These are phyloP conservation scores for Philaethria dido DNA, from an alignment of 2,888 invertebrate genomes.

Conservation along the genomic window DNA sequence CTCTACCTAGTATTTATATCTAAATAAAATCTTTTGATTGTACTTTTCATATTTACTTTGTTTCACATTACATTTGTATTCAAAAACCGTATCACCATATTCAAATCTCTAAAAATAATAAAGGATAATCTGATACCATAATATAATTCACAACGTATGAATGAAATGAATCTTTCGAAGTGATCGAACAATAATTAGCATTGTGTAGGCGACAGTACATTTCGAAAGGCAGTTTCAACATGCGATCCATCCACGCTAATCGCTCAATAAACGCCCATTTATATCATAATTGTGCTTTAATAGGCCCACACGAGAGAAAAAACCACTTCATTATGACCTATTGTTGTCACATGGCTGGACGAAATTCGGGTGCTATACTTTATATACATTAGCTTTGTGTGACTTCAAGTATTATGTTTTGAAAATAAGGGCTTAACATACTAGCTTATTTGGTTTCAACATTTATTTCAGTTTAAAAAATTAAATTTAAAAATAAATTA, in stretches of 20 bases:
- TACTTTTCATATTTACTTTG: no score
- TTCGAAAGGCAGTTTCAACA: constrained; percentile 49
- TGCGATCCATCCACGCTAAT: constrained; percentile 61
- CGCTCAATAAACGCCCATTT: constrained; percentile 75
- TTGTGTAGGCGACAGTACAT: constrained; percentile 42
- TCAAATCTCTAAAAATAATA: neutral
- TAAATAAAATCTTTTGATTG: no score
- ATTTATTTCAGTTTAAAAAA: no score
- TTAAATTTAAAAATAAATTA: no score
- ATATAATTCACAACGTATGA: neutral
- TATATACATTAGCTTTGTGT: constrained; percentile 26
- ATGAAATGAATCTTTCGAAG: constrained; percentile 6
- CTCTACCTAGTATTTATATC: no score
- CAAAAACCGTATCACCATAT: no score
- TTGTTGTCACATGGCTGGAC: constrained; percentile 70
- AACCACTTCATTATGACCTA: constrained; percentile 71
- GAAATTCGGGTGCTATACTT: constrained; percentile 41
- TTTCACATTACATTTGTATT: no score
- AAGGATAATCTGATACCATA: neutral
- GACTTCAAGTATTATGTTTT: constrained; percentile 11
- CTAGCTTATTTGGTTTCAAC: neutral
- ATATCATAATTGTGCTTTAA: constrained; percentile 77
- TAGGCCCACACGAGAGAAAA: constrained; percentile 69
- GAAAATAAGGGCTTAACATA: constrained; percentile 20
- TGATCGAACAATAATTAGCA: constrained; percentile 30